Evolutionary conservation across 1,140 invertebrate species (phyloP).

Genomic region (Drosophila biarmipes): DNA sequence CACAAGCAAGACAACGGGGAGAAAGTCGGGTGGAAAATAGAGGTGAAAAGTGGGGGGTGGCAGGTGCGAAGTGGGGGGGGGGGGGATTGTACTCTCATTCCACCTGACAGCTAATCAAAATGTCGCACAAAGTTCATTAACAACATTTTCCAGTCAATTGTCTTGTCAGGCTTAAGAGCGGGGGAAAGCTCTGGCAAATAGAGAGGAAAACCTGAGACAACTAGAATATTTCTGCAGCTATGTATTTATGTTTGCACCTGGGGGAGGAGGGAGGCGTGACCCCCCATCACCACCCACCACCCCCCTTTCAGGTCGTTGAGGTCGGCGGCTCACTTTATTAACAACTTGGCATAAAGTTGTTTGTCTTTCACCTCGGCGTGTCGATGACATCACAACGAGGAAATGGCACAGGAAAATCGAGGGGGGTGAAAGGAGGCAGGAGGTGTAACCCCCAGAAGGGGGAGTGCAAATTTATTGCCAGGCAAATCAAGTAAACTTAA

Average conservation of each 20-base stretch:
- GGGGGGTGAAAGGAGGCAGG: too few species aligned
- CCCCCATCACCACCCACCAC: neutral
- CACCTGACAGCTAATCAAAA: slow-evolving; percentile 69
- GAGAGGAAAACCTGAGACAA: slow-evolving; percentile 13
- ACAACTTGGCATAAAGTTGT: slow-evolving; percentile 79
- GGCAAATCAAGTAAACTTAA: slow-evolving; percentile 71
- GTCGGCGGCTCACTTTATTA: slow-evolving; percentile 73
- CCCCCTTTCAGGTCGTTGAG: slow-evolving; percentile 30
- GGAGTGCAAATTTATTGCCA: slow-evolving; percentile 56
- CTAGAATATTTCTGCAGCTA: slow-evolving; percentile 60
- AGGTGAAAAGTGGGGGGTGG: slow-evolving; percentile 1
- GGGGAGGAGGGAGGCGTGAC: neutral
- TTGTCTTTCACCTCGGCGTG: slow-evolving; percentile 76
- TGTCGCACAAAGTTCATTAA: slow-evolving; percentile 82
- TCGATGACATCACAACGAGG: slow-evolving; percentile 67
- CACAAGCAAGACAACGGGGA: slow-evolving; percentile 19
- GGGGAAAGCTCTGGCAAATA: slow-evolving; percentile 7
- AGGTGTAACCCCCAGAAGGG: too few species aligned
- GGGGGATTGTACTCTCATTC: neutral
- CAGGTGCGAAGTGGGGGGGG: neutral
- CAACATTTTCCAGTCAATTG: slow-evolving; percentile 82
- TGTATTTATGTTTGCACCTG: slow-evolving; percentile 63
- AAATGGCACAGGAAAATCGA: neutral
- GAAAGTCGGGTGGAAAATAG: neutral
- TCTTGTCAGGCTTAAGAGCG: slow-evolving; percentile 46